Base-by-base conservation (phyloP, 2,113 vertebrate species). In the Pogona vitticeps region DNA sequence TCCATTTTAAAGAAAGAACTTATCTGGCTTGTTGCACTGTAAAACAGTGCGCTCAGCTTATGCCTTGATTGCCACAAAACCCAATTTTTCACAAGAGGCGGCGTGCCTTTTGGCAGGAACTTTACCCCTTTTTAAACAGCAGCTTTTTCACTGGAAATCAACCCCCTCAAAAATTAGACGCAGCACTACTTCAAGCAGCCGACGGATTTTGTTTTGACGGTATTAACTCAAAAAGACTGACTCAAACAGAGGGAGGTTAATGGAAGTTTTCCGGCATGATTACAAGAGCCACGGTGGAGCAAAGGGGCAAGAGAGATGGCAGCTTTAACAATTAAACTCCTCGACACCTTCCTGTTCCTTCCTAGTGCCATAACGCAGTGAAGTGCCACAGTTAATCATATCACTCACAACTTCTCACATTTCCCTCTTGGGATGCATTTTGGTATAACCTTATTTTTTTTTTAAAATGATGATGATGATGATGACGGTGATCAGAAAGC, bases 201-300 rank as follows among this genome's bases (percentile, higher is more conserved):
- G 14, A 23, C 21, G 20, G 80, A 82, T 88, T 90, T 92, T 94
- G 85, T 93, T 95, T 88, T 90, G 94, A 93, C 88, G 90, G 88
- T 91, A 83, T 93, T 94, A 95, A 92, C 92, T 92, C 85, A 92
- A 95, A 76, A 92, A 90, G 80, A 95, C 89, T 92, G 90, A 93
- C 94, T 95, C 94, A 95, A 93, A 95, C 88, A 94, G 91, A 94
- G 92, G 92, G 94, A 95, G 91, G 93, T 94, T 96, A 96, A 95
- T 95, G 92, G 95, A 96, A 96, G 91, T 91, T 93, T 96, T 95
- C 91, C 92, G 89, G 94, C 91, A 91, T 84, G 91, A 94, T 94
- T 93, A 91, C 81, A 86, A 89, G 93, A 92, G 91, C 93, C 88
- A 88, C 58, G 85, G 94, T 93, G 86, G 95, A 95, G 94, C 88